Evolutionary conservation across 2,888 invertebrate genomes (phyloP).

Genomic region (Calliscelio sp.): DNA sequence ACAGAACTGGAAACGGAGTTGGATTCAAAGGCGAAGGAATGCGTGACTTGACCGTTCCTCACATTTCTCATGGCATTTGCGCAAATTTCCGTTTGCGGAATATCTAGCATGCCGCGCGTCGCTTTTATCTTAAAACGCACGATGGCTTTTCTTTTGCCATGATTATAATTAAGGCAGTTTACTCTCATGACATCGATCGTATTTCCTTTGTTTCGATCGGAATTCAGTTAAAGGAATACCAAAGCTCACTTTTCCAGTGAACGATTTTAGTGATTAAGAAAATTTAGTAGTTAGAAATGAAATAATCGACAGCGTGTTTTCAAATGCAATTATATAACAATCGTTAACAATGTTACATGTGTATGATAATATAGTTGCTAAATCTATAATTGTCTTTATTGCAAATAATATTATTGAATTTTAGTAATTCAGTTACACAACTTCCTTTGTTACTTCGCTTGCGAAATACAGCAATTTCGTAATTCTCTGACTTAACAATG

Average conservation of each 20-base stretch:
- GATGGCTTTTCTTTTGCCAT: not conserved
- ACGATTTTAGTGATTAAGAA: too few species aligned
- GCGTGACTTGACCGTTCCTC: conserved; percentile 44
- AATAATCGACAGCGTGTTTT: too few species aligned
- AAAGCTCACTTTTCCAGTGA: not conserved
- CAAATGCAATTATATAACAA: too few species aligned
- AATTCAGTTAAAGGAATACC: conserved; percentile 1
- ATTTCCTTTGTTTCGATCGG: conserved; percentile 12
- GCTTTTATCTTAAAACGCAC: conserved; percentile 22
- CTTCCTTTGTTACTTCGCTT: too few species aligned
- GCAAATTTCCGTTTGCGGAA: conserved; percentile 35
- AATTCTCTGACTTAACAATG: too few species aligned
- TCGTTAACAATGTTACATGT: too few species aligned
- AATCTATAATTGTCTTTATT: too few species aligned
- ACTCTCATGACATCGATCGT: not conserved
- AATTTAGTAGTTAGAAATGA: too few species aligned
- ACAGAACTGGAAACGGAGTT: conserved; percentile 29
- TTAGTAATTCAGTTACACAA: too few species aligned
- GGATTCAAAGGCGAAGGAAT: conserved; percentile 48
- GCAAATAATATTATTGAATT: too few species aligned
- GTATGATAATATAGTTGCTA: too few species aligned
- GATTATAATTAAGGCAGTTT: conserved; percentile 37
- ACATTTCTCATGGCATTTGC: conserved; percentile 34
- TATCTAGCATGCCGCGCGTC: conserved; percentile 39
- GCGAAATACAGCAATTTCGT: too few species aligned